Evolutionary conservation across 2,888 invertebrate genomes (phyloP).

Genomic region (Laspeyria flexula): DNA sequence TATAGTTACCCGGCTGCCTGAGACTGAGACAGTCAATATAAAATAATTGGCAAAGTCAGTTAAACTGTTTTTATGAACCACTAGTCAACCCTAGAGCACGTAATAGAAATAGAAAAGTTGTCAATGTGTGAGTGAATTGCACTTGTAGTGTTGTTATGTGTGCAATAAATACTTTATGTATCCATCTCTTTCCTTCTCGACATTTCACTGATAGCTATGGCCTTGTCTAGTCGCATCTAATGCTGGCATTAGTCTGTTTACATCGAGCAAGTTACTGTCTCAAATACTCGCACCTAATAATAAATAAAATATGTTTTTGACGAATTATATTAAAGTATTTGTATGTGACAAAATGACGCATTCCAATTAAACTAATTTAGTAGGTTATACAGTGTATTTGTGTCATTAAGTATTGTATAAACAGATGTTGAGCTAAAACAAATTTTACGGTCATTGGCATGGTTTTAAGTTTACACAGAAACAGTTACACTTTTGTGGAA

Average conservation of each 20-base stretch:
- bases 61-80: slow-evolving; percentile 59
- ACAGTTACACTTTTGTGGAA: slow-evolving; percentile 41
- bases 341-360: slow-evolving; percentile 23
- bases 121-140: slow-evolving; percentile 75
- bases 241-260: slow-evolving; percentile 82
- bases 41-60: slow-evolving; percentile 41
- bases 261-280: slow-evolving; percentile 61
- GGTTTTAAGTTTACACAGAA: slow-evolving; percentile 51
- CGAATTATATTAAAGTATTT: not conserved
- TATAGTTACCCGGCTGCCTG: too few relatives aligned
- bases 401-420: slow-evolving; percentile 56
- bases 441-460: slow-evolving; percentile 62
- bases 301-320: not conserved
- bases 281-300: slow-evolving; percentile 29
- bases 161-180: slow-evolving; percentile 83
- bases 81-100: slow-evolving; percentile 71
- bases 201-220: slow-evolving; percentile 86
- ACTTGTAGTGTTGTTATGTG: slow-evolving; percentile 79
- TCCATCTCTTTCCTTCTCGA: slow-evolving; percentile 84
- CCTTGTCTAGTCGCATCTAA: slow-evolving; percentile 87
- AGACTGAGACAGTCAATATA: too few relatives aligned
- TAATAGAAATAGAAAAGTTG: slow-evolving; percentile 82
- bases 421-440: slow-evolving; percentile 62
- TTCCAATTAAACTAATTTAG: slow-evolving; percentile 48
- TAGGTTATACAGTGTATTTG: slow-evolving; percentile 54